Base-by-base conservation (phyloP, 2,888 invertebrate species). In the Baccha elongata region DNA sequence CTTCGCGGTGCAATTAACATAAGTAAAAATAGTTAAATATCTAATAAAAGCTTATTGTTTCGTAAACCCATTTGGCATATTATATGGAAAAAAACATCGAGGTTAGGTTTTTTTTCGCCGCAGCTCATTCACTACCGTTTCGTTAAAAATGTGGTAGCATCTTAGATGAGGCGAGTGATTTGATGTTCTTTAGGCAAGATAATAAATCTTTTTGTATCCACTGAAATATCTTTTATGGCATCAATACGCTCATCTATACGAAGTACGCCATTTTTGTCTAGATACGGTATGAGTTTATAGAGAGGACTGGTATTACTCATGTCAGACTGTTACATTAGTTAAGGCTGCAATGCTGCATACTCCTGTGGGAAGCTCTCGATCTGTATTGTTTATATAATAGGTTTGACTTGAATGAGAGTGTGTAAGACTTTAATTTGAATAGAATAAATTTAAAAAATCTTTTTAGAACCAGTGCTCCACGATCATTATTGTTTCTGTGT, bases 141-240 rank as follows among this genome's bases (percentile, higher is more conserved):
- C n/a, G n/a, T n/a, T 23, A 5, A 23, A 23, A 5, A 23, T 23
- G 5, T 79, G 74, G 17, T 55, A 35, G 11, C 53, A 72, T 29
- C 44, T 50, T 1, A 37, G 50, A 15, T 17, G 3, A 62, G 48
- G 13, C 15, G 8, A 4, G 84, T 78, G 6, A 79, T 46, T 5
- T 35, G 13, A 13, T 78, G 73, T 1, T 48, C 42, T 11, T 69
- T 80, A 7, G 80, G 71, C 11, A 73, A 13, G 15, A 78, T 68
- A 6, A 83, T 65, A 7, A 81, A 74, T 53, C 60, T 80, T 13
- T 72, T 80, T 7, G 64, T 55, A 0, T 37, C 68, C n/a, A 76
- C 23, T 0, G 76, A 26, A 0, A 69, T 68, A 11, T 72, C 53
- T 6, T 65, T 37, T 17, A 68, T 50, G 1, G 48, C 69, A 15